A percentile compares a stretch with the other conserved stretches of the same genome.
These are phyloP conservation scores for Pachypeltis micranthus DNA, from an alignment of 1,140 invertebrate genomes.

Conservation along the genomic window DNA sequence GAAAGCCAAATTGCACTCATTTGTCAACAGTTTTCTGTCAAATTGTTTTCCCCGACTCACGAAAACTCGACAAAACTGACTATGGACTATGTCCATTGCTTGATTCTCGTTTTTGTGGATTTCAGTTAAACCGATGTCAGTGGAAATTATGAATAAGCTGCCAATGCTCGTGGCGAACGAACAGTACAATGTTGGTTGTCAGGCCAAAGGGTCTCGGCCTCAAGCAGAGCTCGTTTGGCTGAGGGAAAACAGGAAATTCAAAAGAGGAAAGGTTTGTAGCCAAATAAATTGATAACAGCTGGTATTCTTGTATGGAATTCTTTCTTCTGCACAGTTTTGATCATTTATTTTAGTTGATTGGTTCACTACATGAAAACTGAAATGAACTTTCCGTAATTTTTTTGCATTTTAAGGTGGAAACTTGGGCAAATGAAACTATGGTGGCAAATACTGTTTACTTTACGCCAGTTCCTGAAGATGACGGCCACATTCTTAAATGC, in stretches of 20 bases:
- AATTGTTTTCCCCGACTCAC: too few relatives aligned
- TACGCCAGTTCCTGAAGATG: conserved; percentile 67
- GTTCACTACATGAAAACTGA: too few relatives aligned
- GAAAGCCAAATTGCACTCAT: too few relatives aligned
- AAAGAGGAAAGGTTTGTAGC: conserved; percentile 49
- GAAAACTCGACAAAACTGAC: too few relatives aligned
- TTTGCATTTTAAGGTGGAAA: too few relatives aligned
- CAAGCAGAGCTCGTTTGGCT: conserved; percentile 69
- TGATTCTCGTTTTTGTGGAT: conserved; percentile 30
- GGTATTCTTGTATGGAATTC: too few relatives aligned
- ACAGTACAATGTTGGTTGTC: conserved; percentile 61
- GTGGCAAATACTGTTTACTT: conserved; percentile 68
- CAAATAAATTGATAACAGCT: too few relatives aligned
- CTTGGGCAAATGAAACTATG: conserved; percentile 45
- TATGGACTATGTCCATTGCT: too few relatives aligned
- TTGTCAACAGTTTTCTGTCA: too few relatives aligned
- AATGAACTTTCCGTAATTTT: too few relatives aligned
- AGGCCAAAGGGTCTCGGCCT: conserved; percentile 70
- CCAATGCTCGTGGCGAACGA: conserved; percentile 62
- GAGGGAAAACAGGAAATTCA: conserved; percentile 59
- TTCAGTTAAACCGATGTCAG: conserved; percentile 60
- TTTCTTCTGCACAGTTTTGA: too few relatives aligned
- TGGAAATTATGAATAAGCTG: conserved; percentile 60
- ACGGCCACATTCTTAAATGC: conserved; percentile 68
- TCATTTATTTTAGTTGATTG: too few relatives aligned